A percentile compares a stretch with the other conserved stretches of the same genome.
Conservation (phyloP, 1,140 invertebrate genomes). For the Cotesia chilonis region DNA sequence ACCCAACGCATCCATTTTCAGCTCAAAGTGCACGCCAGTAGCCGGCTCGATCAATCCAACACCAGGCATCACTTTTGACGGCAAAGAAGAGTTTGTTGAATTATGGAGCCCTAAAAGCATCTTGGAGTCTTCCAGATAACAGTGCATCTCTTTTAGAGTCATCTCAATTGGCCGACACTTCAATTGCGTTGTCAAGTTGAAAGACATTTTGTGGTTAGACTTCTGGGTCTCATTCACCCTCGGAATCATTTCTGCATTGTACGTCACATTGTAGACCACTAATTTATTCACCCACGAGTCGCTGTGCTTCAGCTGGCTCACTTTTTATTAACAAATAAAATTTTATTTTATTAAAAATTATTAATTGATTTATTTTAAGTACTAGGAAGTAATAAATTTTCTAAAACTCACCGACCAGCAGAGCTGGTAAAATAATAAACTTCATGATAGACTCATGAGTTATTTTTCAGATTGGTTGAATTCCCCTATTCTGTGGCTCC, state of each 20-base stretch:
- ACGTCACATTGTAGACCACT: slow-evolving; percentile 27
- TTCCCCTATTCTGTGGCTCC: neutral
- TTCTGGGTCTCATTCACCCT: neutral
- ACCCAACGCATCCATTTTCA: slow-evolving; percentile 26
- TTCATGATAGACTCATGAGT: slow-evolving; percentile 27
- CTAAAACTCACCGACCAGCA: slow-evolving; percentile 26
- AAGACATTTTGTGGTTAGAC: neutral
- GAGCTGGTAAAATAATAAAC: slow-evolving; percentile 29
- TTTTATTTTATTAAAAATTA: too few species aligned
- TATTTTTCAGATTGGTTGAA: neutral
- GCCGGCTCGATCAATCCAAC: neutral
- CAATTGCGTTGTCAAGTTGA: slow-evolving; percentile 8
- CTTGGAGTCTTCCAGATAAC: slow-evolving; percentile 2
- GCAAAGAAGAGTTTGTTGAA: neutral
- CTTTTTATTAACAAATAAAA: too few species aligned
- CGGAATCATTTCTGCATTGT: slow-evolving; percentile 17
- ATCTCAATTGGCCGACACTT: slow-evolving; percentile 20
- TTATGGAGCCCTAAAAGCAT: neutral
- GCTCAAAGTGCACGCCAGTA: slow-evolving; percentile 14
- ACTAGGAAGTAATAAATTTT: slow-evolving; percentile 11
- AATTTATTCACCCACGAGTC: slow-evolving; percentile 10
- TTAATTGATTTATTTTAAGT: neutral
- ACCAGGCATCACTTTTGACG: neutral
- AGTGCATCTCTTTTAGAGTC: slow-evolving; percentile 12
- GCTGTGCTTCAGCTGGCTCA: neutral